Evolutionary conservation across 2,888 invertebrate genomes (phyloP), one percentile per base, ranked within the genome.

Genomic region (Netelia inedita): DNA sequence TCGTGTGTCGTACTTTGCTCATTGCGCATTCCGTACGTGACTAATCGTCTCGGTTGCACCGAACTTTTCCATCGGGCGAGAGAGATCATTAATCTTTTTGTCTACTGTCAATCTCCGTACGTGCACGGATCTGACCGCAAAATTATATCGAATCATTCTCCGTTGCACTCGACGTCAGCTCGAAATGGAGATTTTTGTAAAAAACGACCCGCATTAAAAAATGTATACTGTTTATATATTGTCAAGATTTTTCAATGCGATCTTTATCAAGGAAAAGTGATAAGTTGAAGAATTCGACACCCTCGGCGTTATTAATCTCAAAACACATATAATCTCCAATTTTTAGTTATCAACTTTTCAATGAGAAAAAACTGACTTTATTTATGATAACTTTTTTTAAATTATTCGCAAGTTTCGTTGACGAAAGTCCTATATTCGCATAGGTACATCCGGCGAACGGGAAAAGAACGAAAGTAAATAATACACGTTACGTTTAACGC

Each of bases 1-100:
- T 5, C 76, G 46, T 46, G 28, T 43, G 11, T 50, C 69, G 59
- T 59, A 14, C 65, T 23, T 16, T 43, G 53, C 19, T 79, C 19
- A 11, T 35, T 55, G 71, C 71, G 55, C 71, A 53, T 63, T 79
- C 71, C 63, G 63, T 65, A 65, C 79, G 71, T 46, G 71, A 72
- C 71, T 11, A 65, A 72, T 65, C 69, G 78, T 35, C 19, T 10
- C 28, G 21, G 16, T 72, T 23, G 65, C 41, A 65, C 14, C 50
- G 63, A 63, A 65, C 55, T 53, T 61, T 35, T 69, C 50, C 14
- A 35, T 35, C 19, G 53, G 19, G 11, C 6, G 11, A 63, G 55
- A 41, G 23, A 50, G 11, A 41, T 28, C 50, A 14, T 35, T 59
- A 11, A 28, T 16, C 21, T 61, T 50, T 28, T 5, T 10, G 9